Evolutionary conservation across 2,888 invertebrate genomes (phyloP), one percentile per base, ranked within the genome.

Genomic region (Agrochola lota): DNA sequence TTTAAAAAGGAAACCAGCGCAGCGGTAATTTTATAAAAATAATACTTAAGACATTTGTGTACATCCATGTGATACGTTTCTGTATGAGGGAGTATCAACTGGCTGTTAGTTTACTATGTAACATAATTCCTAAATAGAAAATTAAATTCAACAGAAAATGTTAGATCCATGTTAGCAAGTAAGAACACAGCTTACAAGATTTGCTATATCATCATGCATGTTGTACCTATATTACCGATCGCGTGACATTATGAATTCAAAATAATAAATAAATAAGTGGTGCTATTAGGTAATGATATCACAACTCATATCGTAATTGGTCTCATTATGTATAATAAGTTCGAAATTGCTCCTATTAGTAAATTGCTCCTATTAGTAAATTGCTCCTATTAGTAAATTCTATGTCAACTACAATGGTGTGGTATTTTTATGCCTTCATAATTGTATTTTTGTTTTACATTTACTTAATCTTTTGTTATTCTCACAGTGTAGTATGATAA

Each of bases 381-480:
- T 84, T 85, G 72, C 35, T 82, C 35, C 60, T 49, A 71, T 84
- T 81, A 70, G 30, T 59, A 81, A 35, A 84, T 71, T 57, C 52
- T 57, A 73, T 9, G 35, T 67, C 35, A 46, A 57, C 23, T 52
- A 69, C 7, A 30, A 66, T 60, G 12, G 17, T n/a, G 15, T 63
- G 12, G 20, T 55, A 23, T 67, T 23, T 23, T 5, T 23, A 23
- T 68, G 57, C 2, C 23, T 23, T 35, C 63, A 12, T n/a, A 17
- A 60, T 9, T 40, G 8, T 64, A 40, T n/a, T n/a, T 40, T 40
- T 40, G 23, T 64, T 63, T 40, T 35, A 35, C 1, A 35, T 35
- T 35, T 12, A 30, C 6, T 23, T 63, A 23, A 35, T 63, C 6
- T 35, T 7, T 59, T 35, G 8, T 23, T 15, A 23, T 23, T 23